Evolutionary conservation across 1,140 invertebrate species (phyloP).

Genomic region (Eurosta solidaginis): DNA sequence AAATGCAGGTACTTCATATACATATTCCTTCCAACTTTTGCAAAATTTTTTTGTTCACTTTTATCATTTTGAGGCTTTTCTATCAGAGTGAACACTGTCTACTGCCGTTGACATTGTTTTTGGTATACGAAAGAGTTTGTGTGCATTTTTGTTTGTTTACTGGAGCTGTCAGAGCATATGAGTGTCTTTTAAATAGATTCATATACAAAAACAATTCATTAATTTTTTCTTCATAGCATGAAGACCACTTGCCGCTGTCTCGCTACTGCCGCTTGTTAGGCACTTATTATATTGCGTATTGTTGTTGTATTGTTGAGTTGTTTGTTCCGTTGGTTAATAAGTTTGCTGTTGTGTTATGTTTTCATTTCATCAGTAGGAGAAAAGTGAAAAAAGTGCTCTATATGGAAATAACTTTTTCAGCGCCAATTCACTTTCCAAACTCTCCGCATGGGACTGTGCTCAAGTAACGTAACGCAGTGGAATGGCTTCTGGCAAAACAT

Average conservation of each 20-base stretch:
- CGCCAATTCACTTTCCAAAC: background rate
- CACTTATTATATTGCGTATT: constrained; percentile 15
- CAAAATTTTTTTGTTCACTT: background rate
- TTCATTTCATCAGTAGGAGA: constrained; percentile 1
- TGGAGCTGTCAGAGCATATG: background rate
- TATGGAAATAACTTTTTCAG: background rate
- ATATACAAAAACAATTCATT: background rate
- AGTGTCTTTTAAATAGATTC: background rate
- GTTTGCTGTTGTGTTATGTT: constrained; percentile 4
- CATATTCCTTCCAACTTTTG: background rate
- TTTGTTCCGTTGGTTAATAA: constrained; percentile 22
- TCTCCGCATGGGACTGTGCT: background rate
- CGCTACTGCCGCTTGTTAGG: background rate
- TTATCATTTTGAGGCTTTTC: background rate
- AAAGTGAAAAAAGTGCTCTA: background rate
- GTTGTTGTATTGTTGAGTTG: background rate
- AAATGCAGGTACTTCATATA: background rate
- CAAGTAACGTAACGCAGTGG: background rate
- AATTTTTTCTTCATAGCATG: no score
- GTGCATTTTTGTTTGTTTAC: no score
- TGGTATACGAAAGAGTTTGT: background rate
- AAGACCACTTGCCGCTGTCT: background rate
- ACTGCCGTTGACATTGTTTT: background rate
- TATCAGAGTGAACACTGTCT: background rate
- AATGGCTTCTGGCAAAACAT: background rate